Evolutionary conservation across 2,888 invertebrate species (phyloP).

Genomic region (Carpatolechia fugitivella): DNA sequence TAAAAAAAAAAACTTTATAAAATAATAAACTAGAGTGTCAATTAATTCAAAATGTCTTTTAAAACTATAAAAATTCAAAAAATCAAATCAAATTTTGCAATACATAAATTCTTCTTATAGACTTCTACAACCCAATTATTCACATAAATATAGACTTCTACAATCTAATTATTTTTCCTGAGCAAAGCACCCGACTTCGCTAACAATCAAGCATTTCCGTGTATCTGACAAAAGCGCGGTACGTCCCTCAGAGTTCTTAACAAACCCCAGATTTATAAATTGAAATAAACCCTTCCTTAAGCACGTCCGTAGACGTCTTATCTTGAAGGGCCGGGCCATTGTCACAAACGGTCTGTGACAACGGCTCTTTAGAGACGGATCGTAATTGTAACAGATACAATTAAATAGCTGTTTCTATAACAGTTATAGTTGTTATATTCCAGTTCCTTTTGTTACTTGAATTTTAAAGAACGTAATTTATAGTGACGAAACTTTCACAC

Average conservation of each 20-base stretch:
- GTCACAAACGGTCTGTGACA: conserved; percentile 12
- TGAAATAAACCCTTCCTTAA: conserved; percentile 14
- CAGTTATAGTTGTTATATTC: background rate
- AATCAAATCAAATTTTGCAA: too few relatives aligned
- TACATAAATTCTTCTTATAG: too few relatives aligned
- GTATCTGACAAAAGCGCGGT: background rate
- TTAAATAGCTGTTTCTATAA: background rate
- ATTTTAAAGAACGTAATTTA: too few relatives aligned
- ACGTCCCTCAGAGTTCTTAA: background rate
- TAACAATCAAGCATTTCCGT: background rate
- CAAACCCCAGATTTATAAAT: conserved; percentile 16
- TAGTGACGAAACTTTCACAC: too few relatives aligned
- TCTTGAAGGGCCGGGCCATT: conserved; percentile 11
- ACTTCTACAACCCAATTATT: too few relatives aligned
- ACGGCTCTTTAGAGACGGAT: background rate
- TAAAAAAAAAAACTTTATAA: too few relatives aligned
- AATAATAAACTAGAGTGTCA: too few relatives aligned
- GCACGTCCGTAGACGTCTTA: conserved; percentile 15
- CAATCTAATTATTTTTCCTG: too few relatives aligned
- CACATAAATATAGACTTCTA: too few relatives aligned
- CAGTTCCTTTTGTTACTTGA: too few relatives aligned
- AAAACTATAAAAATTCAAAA: too few relatives aligned
- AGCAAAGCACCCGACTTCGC: background rate
- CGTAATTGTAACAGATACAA: background rate
- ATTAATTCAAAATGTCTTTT: too few relatives aligned